Evolutionary conservation across 2,797 vertebrate genomes (phyloP).

Genomic region (Odontamblyopus rebecca): DNA sequence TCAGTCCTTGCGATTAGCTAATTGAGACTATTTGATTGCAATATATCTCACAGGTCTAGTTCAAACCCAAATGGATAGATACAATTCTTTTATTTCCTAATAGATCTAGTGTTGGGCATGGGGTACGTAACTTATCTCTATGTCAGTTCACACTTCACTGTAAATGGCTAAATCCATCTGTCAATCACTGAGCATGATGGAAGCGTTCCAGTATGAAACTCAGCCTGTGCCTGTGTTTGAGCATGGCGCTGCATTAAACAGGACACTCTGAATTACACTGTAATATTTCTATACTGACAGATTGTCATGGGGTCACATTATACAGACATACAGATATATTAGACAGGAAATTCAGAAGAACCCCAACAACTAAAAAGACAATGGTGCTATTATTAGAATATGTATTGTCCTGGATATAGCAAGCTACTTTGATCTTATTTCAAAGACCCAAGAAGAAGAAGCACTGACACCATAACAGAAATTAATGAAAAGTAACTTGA

Average conservation of each 20-base stretch:
- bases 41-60: too few relatives aligned
- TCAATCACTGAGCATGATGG: not conserved
- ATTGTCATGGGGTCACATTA: not conserved
- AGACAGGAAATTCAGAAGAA: not conserved
- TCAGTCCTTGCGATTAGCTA: too few relatives aligned
- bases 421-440: constrained; percentile 22
- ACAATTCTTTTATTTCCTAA: too few relatives aligned
- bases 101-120: too few relatives aligned
- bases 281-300: not conserved
- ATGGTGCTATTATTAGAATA: constrained; percentile 1
- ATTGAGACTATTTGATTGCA: too few relatives aligned
- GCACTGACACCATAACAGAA: constrained; percentile 3
- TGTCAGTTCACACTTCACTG: not conserved
- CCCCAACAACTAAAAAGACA: not conserved
- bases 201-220: not conserved
- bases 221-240: not conserved
- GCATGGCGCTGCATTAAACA: not conserved
- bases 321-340: too few relatives aligned
- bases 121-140: too few relatives aligned
- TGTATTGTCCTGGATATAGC: constrained; percentile 14
- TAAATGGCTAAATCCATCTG: not conserved
- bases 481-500: constrained; percentile 33
- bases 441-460: constrained; percentile 30
- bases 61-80: too few relatives aligned
- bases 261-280: not conserved